Conservation (phyloP, 2,888 invertebrate species). For the Xanthorhoe spadicearia region DNA sequence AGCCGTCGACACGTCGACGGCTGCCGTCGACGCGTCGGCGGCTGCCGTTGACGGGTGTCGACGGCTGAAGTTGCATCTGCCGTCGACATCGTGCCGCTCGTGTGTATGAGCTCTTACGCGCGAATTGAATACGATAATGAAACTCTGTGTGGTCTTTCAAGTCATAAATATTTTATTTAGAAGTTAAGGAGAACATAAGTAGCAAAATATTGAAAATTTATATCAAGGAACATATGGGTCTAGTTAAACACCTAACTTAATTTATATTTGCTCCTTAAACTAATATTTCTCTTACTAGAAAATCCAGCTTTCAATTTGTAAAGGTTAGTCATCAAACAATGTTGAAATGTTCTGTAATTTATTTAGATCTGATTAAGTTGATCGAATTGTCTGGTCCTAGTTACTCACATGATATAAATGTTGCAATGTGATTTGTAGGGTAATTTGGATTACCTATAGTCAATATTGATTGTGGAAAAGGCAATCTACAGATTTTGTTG, state of each 20-base stretch:
- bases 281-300: conserved; percentile 16
- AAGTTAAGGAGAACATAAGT: background rate
- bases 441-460: no score
- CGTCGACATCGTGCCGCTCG: no score
- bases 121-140: conserved; percentile 12
- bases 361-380: conserved; percentile 29
- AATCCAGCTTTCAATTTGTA: conserved; percentile 3
- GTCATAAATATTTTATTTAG: background rate
- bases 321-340: conserved; percentile 36
- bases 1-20: no score
- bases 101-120: no score
- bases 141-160: conserved; percentile 21
- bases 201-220: background rate
- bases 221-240: no score
- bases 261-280: no score
- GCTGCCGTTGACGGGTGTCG: no score
- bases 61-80: no score
- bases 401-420: conserved; percentile 23
- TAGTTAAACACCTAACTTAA: no score
- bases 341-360: conserved; percentile 34
- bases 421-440: background rate
- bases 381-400: conserved; percentile 31
- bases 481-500: no score
- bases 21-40: no score
- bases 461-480: no score